A percentile compares a stretch with the other conserved stretches of the same genome.
phyloP scores from a whole-genome alignment of 2,797 vertebrate genomes.

The Dromococcyx pavoninus region DNA sequence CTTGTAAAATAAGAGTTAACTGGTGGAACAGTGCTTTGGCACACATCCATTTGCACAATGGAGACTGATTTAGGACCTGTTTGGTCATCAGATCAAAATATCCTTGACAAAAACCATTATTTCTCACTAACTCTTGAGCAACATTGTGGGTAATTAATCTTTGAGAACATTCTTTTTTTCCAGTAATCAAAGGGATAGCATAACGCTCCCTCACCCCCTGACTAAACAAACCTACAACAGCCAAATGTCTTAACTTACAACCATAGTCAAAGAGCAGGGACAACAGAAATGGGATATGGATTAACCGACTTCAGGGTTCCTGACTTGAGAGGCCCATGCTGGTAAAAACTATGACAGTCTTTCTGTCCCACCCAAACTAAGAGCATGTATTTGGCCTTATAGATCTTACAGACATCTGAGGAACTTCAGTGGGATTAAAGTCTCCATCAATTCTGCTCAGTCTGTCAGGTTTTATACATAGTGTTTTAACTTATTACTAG shows the following conservation, averaged over 20 bases:
- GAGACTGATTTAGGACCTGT: background rate
- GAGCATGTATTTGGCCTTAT: background rate
- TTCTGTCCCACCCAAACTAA: background rate
- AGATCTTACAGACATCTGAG: background rate
- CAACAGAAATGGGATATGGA: background rate
- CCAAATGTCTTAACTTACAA: background rate
- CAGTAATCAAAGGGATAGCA: background rate
- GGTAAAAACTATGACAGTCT: background rate
- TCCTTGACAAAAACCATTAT: background rate
- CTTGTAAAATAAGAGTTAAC: background rate
- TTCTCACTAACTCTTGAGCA: background rate
- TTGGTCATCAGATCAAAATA: background rate
- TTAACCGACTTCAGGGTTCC: background rate
- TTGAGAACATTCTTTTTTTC: background rate
- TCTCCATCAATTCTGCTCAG: background rate
- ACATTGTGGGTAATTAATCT: background rate
- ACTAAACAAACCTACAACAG: background rate
- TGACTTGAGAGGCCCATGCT: background rate
- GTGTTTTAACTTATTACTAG: background rate
- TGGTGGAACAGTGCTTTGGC: background rate
- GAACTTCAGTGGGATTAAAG: background rate
- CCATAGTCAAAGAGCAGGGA: no score
- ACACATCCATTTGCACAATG: background rate
- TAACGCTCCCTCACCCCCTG: background rate
- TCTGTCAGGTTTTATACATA: background rate